Evolutionary conservation across 2,888 invertebrate species (phyloP), one percentile per base, ranked within the genome.

Genomic region (Eucera pruinosa): DNA sequence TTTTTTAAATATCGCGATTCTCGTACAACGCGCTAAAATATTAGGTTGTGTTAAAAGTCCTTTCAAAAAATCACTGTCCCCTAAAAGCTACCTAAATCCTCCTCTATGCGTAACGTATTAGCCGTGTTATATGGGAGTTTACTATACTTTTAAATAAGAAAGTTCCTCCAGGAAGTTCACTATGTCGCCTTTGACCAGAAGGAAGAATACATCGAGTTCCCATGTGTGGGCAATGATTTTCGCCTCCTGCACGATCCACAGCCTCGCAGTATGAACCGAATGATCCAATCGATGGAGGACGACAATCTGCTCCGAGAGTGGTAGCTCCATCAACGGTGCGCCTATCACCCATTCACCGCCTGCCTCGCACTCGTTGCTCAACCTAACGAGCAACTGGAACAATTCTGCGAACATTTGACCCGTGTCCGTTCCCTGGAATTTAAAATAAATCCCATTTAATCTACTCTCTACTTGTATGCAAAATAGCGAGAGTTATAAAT

Each of bases 231-330:
- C 96, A 15, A 96, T 93, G 66, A 95, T 94, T 73, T 96, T 95
- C 0, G 96, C 95, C 90, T 96, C 96, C 23, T 95, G 95, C 54
- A 95, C 93, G 47, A 96, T 95, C 97, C 97, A 97, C 7, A 97
- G 93, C 41, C 97, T 94, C 89, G 95, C 96, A 0, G 96, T 96
- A 89, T 97, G 97, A 47, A 97, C 94, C 0, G 96, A 96, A 89
- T 96, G 96, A 93, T 96, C 96, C 83, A 96, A 93, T 90, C 96
- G 93, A 91, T 96, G 96, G 47, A 96, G 92, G 27, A 96, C 95
- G 1, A 97, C 96, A 89, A 97, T 97, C 92, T 97, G 97, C 88
- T 97, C 97, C 0, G 97, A 96, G 33, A 97, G 94, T 0, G 97
- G 96, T 71, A 97, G 90, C 85, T 96, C 95, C 84, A 96, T 95